Evolutionary conservation across 2,113 vertebrate genomes (phyloP), one percentile per base, ranked within the genome.

Genomic region (Microtus oregoni): DNA sequence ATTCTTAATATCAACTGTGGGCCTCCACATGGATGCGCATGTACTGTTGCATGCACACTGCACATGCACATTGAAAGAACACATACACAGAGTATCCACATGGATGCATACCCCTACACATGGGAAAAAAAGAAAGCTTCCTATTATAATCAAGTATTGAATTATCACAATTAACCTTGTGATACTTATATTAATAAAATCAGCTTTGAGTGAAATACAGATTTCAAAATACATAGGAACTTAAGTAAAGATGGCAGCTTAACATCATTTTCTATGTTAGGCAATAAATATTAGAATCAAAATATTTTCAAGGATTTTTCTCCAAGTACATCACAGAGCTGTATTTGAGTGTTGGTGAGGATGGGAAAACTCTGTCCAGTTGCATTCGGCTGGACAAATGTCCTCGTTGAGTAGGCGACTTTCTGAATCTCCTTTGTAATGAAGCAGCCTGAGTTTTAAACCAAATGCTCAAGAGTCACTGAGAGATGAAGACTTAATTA

Each of bases 391-490:
- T 44, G 61, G 63, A 94, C 72, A 94, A 61, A 63, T 68, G 61
- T 86, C 92, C n/a, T 50, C 41, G 86, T 44, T 95, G 86, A 97
- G 72, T 70, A 86, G 95, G 67, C 41, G 61, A 95, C 95, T 96
- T 97, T 97, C 72, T 89, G 76, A 90, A 32, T 93, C 76, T 91
- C 65, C 77, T 96, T 93, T 94, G 81, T 86, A 95, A 55, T 32
- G 65, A 90, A 95, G 92, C 44, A 83, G 68, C 30, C 50, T 61
- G 87, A 79, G 35, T 77, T 95, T 91, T 47, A 77, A 91, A 72
- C 3, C 70, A 68, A 95, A 55, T 63, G 68, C 47, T 85, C 38
- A 73, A 86, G 30, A 88, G 24, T 35, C 58, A 82, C 35, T 70
- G 44, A 94, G 17, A 89, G 50, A 91, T 86, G 68, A 87, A 68